Percentiles rank a stretch among this genome's conserved stretches.
Conservation (phyloP, 2,797 vertebrate species). For the Smutsia gigantea region DNA sequence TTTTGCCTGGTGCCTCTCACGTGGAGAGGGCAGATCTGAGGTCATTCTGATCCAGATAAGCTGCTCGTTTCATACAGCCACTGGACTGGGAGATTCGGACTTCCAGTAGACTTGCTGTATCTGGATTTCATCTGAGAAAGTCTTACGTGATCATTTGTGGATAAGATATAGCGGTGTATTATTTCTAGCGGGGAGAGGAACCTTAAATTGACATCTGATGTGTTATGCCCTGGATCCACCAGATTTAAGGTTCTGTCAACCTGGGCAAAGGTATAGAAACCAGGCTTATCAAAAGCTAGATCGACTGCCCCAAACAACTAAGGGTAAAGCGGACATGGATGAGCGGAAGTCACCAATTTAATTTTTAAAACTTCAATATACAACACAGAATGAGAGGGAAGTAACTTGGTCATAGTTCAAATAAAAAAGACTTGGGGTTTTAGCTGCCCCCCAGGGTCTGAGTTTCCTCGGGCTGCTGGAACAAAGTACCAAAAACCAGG, state of each 20-base stretch:
- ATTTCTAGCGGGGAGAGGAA: neutral
- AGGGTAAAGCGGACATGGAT: neutral
- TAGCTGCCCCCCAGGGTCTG: neutral
- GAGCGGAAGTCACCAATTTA: neutral
- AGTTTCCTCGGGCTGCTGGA: neutral
- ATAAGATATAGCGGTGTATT: neutral
- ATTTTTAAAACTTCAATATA: neutral
- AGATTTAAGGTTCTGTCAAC: neutral
- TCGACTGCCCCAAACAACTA: neutral
- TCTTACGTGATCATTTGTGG: neutral
- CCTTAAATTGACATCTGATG: neutral
- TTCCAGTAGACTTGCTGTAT: neutral
- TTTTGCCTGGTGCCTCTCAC: neutral
- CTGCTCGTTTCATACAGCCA: neutral
- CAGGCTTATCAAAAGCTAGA: neutral
- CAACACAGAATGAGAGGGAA: neutral
- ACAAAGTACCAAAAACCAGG: neutral
- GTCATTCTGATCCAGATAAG: neutral
- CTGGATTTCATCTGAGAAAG: constrained; percentile 20
- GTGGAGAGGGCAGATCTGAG: neutral
- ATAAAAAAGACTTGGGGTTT: neutral
- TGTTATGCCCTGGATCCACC: neutral
- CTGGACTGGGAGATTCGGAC: neutral
- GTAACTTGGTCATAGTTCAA: neutral
- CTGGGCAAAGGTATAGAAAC: neutral